A percentile compares a stretch with the other conserved stretches of the same genome.
These are phyloP conservation scores for Incurvaria masculella DNA, from an alignment of 2,888 invertebrate species.

Conservation along the genomic window DNA sequence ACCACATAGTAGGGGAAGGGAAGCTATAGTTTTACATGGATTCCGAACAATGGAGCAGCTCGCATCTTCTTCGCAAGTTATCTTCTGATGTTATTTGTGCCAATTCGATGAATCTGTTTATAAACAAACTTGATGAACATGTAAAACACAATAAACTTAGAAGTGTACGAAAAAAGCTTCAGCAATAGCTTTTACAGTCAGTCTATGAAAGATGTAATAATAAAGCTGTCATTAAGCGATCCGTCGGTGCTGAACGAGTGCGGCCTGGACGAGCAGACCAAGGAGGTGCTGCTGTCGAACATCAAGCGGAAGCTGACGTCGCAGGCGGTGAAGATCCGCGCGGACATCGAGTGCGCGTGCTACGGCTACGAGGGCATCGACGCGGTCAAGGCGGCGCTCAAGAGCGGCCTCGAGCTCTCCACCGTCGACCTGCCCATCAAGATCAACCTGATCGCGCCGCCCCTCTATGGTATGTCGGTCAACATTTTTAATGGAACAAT, in stretches of 20 bases:
- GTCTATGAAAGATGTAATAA: background rate
- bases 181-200: background rate
- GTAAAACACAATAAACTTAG: no score
- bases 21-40: no score
- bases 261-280: conserved; percentile 87
- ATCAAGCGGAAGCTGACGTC: conserved; percentile 96
- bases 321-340: conserved; percentile 93
- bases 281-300: conserved; percentile 88
- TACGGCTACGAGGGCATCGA: conserved; percentile 99
- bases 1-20: no score
- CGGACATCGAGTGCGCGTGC: conserved; percentile 91
- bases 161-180: background rate
- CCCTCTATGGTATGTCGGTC: conserved; percentile 82
- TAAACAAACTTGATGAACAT: no score
- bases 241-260: conserved; percentile 95
- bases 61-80: no score
- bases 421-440: conserved; percentile 94
- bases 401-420: conserved; percentile 85
- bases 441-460: conserved; percentile 98
- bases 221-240: conserved; percentile 56
- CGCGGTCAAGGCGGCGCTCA: conserved; percentile 92
- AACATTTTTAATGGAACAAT: no score
- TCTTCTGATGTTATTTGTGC: no score
- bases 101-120: no score
- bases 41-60: no score